These are phyloP conservation scores for Tenebrio molitor DNA, from an alignment of 1,140 invertebrate species.

Conservation along the genomic window DNA sequence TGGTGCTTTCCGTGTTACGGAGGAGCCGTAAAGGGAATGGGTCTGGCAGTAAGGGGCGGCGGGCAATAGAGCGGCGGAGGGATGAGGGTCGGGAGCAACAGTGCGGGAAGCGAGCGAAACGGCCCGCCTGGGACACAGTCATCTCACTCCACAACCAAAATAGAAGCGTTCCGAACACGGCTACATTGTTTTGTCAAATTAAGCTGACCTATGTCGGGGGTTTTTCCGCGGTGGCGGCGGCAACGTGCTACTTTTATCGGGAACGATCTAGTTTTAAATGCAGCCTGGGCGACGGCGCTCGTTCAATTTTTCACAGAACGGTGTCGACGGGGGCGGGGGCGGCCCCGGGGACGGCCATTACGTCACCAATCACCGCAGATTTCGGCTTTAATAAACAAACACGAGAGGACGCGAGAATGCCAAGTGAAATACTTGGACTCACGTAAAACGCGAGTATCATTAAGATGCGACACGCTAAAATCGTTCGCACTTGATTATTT, in stretches of 20 bases:
- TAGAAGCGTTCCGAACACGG: constrained; percentile 40
- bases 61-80: constrained; percentile 24
- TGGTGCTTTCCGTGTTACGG: constrained; percentile 42
- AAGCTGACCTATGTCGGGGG: constrained; percentile 43
- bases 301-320: constrained; percentile 13
- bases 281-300: background rate
- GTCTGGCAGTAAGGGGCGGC: constrained; percentile 31
- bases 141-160: constrained; percentile 49
- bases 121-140: constrained; percentile 52
- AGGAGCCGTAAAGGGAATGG: constrained; percentile 42
- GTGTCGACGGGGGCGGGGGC: no score
- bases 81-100: constrained; percentile 52
- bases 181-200: constrained; percentile 53
- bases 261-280: background rate
- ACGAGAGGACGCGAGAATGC: no score
- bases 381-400: no score
- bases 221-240: background rate
- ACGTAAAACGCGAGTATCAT: no score
- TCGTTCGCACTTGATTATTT: no score
- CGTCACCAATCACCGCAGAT: no score
- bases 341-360: no score
- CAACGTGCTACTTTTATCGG: constrained; percentile 4
- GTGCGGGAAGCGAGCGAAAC: constrained; percentile 52
- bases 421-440: no score
- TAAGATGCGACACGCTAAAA: no score